phyloP scores from a whole-genome alignment of 2,888 invertebrate species.

The Stenotaenia linearis region DNA sequence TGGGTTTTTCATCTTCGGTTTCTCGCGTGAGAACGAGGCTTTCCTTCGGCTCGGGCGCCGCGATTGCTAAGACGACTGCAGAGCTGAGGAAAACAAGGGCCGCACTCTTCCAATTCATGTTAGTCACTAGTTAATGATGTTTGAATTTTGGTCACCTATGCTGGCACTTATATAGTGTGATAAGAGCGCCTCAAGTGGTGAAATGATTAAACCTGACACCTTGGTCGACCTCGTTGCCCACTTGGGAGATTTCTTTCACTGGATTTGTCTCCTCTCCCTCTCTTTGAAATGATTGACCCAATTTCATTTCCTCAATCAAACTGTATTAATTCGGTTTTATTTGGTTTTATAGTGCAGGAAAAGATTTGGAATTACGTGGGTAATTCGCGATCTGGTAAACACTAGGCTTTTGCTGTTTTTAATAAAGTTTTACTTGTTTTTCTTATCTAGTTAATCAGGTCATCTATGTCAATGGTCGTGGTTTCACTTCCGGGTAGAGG shows the following conservation, averaged over 20 bases:
- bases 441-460: neutral
- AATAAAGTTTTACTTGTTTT: neutral
- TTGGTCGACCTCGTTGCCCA: constrained; percentile 2
- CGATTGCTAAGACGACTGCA: neutral
- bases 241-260: neutral
- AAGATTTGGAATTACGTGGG: neutral
- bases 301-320: constrained; percentile 10
- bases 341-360: neutral
- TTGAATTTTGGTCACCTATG: neutral
- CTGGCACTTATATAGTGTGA: neutral
- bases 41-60: neutral
- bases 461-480: neutral
- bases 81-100: neutral
- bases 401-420: neutral
- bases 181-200: constrained; percentile 15
- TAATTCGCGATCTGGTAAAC: neutral
- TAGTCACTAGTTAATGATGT: neutral
- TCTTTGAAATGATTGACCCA: neutral
- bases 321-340: neutral
- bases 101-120: neutral
- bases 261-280: neutral
- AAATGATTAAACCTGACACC: neutral
- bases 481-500: neutral
- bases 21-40: neutral
- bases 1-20: neutral